A percentile compares a stretch with the other conserved stretches of the same genome.
These are phyloP conservation scores for Baronia brevicornis DNA, from an alignment of 2,888 invertebrate species.

Conservation along the genomic window DNA sequence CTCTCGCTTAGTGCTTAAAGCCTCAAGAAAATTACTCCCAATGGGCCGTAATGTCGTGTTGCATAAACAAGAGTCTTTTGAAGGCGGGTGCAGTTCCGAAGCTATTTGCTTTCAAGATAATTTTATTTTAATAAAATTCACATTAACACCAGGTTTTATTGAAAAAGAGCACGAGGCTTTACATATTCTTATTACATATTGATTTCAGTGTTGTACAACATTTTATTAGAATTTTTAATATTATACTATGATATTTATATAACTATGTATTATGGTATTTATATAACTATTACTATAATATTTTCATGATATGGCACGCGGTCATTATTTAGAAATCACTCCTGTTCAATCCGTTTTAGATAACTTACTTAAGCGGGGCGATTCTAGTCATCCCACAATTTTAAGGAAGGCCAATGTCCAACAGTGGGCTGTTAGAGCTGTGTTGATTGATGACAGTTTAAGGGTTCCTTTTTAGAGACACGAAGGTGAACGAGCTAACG, in stretches of 20 bases:
- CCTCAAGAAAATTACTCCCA: constrained; percentile 52
- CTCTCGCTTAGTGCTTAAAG: constrained; percentile 27
- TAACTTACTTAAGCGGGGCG: no score
- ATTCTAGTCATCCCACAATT: no score
- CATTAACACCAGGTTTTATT: constrained; percentile 61
- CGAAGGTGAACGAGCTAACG: no score
- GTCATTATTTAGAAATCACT: no score
- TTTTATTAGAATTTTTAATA: constrained; percentile 35
- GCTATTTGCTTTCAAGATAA: constrained; percentile 55
- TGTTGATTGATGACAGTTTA: no score
- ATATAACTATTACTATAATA: no score
- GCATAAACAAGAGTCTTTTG: constrained; percentile 47
- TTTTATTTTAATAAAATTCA: constrained; percentile 70
- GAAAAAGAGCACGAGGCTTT: constrained; percentile 40
- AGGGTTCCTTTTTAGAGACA: no score
- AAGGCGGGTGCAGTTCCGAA: constrained; percentile 37
- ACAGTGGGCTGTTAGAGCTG: no score
- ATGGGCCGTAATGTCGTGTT: constrained; percentile 46
- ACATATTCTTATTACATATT: constrained; percentile 58
- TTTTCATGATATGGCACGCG: no score
- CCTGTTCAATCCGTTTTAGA: no score
- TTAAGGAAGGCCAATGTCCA: no score
- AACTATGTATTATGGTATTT: no score
- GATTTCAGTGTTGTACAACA: constrained; percentile 60
- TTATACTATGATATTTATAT: not conserved